These are phyloP conservation scores for Shinisaurus crocodilurus DNA, from an alignment of 2,113 vertebrate genomes.

Conservation along the genomic window DNA sequence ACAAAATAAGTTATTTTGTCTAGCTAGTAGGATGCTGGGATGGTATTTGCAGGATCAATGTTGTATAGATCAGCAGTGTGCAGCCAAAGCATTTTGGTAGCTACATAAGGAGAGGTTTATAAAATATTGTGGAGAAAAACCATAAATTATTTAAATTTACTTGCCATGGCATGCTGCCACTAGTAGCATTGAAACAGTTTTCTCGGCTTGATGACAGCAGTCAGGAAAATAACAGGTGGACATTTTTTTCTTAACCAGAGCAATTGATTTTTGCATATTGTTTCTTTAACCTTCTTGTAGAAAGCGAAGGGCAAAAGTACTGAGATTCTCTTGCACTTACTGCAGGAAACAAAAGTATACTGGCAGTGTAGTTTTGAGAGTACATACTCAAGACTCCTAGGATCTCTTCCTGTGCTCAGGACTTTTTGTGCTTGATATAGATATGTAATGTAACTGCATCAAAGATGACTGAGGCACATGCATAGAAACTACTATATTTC, in stretches of 20 bases:
- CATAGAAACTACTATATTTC: not conserved
- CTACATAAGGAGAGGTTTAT: conserved; percentile 22
- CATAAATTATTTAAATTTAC: conserved; percentile 34
- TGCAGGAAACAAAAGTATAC: not conserved
- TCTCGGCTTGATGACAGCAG: not conserved
- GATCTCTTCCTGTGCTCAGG: not conserved
- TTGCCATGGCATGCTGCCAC: conserved; percentile 1
- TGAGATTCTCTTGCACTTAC: conserved; percentile 7
- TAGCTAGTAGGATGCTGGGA: not conserved
- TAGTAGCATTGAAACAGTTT: not conserved
- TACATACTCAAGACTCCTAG: not conserved
- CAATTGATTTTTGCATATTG: conserved; percentile 1
- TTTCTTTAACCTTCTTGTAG: not conserved
- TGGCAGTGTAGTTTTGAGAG: not conserved
- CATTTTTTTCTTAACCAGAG: not conserved
- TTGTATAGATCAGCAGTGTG: not conserved
- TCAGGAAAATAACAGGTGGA: not conserved
- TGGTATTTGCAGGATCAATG: not conserved
- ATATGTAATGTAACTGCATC: not conserved
- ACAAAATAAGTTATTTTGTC: not conserved
- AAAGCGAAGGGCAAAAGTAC: conserved; percentile 10
- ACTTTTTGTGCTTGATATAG: not conserved
- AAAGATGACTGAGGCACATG: not conserved
- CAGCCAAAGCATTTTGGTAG: not conserved
- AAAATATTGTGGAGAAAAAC: not conserved